Evolutionary conservation across 1,140 invertebrate genomes (phyloP).

Genomic region (Ylistrum balloti): DNA sequence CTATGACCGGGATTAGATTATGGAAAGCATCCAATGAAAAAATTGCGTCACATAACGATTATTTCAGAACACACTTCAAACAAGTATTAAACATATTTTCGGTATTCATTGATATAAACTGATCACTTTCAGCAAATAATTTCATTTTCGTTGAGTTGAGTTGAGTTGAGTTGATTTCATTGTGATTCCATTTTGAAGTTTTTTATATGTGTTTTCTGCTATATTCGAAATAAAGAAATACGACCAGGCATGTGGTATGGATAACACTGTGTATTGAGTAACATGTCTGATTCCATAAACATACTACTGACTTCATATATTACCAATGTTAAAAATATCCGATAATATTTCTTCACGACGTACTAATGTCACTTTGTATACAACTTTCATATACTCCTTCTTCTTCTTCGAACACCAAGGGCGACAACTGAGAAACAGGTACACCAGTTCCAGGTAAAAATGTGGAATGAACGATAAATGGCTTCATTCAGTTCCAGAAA

Average conservation of each 20-base stretch:
- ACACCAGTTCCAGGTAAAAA: slow-evolving; percentile 33
- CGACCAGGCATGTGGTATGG: background rate
- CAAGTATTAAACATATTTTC: too few species aligned
- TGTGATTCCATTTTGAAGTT: too few species aligned
- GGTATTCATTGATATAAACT: too few species aligned
- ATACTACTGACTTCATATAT: background rate
- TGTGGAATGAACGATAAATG: background rate
- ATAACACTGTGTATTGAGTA: slow-evolving; percentile 12
- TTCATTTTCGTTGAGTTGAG: too few species aligned
- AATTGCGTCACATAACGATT: too few species aligned
- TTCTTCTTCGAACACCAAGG: background rate
- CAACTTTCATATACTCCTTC: background rate
- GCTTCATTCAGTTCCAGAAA: background rate
- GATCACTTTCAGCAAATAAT: too few species aligned
- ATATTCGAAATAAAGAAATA: background rate
- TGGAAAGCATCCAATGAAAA: too few species aligned
- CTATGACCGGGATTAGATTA: too few species aligned
- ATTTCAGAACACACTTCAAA: too few species aligned
- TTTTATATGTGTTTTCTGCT: background rate
- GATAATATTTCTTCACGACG: background rate
- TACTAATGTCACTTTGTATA: background rate
- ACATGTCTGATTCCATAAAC: background rate
- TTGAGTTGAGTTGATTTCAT: too few species aligned
- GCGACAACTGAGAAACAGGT: slow-evolving; percentile 24
- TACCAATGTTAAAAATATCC: background rate